Base-by-base conservation (phyloP, 2,113 vertebrate species). In the Patagioenas fasciata region DNA sequence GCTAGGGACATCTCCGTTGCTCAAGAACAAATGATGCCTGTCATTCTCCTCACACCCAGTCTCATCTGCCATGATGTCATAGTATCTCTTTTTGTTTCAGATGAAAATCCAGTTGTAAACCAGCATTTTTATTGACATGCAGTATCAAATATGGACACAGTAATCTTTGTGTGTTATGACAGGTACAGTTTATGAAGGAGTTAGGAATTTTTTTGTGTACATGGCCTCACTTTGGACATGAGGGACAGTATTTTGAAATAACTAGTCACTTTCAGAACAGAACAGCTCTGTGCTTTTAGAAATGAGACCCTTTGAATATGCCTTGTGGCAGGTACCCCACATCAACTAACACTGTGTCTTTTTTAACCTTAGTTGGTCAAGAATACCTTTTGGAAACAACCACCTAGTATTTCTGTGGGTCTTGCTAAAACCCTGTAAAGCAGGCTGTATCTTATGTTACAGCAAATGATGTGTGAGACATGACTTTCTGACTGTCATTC, bases 1-100 rank as follows among this genome's bases (percentile, higher is more conserved):
- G 47, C 80, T 60, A 48, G 60, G 44, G 85, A 54, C 56, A 42
- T 72, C 64, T 81, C 64, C 0, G 0, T 78, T 0, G 0, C 72
- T 71, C 72, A 42, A 91, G 85, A 96, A 73, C 62, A 90, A 86
- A 70, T 61, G 28, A 32, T 73, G 15, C 34, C 61, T 74, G 32
- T 42, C 60, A 47, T 77, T 89, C 24, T 80, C 24, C 53, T 94
- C 40, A 44, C 69, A 81, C 7, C 18, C 24, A 82, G n/a, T 74
- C 79, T 94, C 67, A 58, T 91, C 34, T 77, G 71, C 79, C 47
- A 31, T 2, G 8, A 72, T 75, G n/a, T 42, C 9, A 5, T 32
- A 66, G 24, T 62, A 44, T 67, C 51, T 72, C 40, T 70, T 79
- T 77, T n/a, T 90, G 38, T 91, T 88, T 85, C 75, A 93, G 67